Evolutionary conservation across 2,113 vertebrate species (phyloP).

Genomic region (Empidonax traillii): DNA sequence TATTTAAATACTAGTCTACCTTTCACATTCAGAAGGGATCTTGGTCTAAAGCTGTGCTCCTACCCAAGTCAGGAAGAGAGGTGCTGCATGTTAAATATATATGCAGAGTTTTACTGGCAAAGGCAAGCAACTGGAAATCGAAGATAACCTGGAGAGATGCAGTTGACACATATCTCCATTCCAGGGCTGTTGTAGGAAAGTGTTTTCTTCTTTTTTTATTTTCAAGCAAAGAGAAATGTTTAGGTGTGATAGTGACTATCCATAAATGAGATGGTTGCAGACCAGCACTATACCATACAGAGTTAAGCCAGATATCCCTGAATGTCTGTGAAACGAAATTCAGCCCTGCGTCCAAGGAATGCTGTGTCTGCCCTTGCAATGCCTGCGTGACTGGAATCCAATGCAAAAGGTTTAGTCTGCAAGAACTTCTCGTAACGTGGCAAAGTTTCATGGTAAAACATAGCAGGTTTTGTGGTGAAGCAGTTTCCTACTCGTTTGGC

Average conservation of each 20-base stretch:
- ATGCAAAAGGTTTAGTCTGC: background rate
- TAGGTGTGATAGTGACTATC: background rate
- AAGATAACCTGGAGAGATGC: background rate
- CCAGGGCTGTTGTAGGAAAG: background rate
- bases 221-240: background rate
- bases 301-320: background rate
- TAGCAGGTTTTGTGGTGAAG: background rate
- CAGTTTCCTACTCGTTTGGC: background rate
- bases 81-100: background rate
- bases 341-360: background rate
- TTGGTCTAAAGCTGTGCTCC: background rate
- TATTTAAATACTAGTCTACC: background rate
- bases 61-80: background rate
- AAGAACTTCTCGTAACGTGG: background rate
- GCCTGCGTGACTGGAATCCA: rapidly evolving
- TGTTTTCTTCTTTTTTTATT: background rate
- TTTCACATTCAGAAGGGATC: background rate
- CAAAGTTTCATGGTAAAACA: background rate
- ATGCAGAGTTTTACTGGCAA: background rate
- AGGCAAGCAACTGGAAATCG: background rate
- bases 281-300: background rate
- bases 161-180: background rate
- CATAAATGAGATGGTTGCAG: background rate
- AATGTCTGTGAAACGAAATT: background rate
- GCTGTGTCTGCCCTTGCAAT: background rate